These are phyloP conservation scores for Drosophila limbata DNA, from an alignment of 2,888 invertebrate species.

Conservation along the genomic window DNA sequence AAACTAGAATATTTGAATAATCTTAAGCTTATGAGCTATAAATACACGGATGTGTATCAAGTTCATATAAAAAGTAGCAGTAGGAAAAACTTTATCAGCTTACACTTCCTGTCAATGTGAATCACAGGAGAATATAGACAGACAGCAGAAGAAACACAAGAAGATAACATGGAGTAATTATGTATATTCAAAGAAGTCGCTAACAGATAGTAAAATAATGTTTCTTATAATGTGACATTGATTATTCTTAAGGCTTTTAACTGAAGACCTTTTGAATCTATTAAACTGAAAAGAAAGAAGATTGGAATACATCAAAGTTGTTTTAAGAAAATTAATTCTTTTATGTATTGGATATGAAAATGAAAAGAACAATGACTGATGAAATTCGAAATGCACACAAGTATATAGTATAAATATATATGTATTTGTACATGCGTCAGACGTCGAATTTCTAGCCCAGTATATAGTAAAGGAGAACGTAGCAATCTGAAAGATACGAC, in stretches of 20 bases:
- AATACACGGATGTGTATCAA: not conserved
- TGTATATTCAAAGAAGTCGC: not conserved
- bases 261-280: not conserved
- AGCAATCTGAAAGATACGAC: not conserved
- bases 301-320: not conserved
- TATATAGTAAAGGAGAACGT: not conserved
- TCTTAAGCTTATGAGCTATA: not conserved
- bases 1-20: constrained; percentile 4
- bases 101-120: constrained; percentile 14
- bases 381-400: constrained; percentile 19
- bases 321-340: constrained; percentile 2
- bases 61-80: not conserved
- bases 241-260: not conserved
- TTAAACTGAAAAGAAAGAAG: no score
- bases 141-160: not conserved
- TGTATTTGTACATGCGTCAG: constrained; percentile 5
- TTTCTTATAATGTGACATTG: not conserved
- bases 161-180: not conserved
- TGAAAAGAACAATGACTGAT: constrained; percentile 13
- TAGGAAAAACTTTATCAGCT: constrained; percentile 12
- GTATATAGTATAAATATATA: not conserved
- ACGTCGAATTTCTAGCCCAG: not conserved
- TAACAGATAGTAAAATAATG: not conserved
- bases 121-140: constrained; percentile 5
- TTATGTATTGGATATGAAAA: constrained; percentile 10